A percentile compares a stretch with the other conserved stretches of the same genome.
phyloP scores from a whole-genome alignment of 2,797 vertebrate genomes.

The Hipposideros larvatus region DNA sequence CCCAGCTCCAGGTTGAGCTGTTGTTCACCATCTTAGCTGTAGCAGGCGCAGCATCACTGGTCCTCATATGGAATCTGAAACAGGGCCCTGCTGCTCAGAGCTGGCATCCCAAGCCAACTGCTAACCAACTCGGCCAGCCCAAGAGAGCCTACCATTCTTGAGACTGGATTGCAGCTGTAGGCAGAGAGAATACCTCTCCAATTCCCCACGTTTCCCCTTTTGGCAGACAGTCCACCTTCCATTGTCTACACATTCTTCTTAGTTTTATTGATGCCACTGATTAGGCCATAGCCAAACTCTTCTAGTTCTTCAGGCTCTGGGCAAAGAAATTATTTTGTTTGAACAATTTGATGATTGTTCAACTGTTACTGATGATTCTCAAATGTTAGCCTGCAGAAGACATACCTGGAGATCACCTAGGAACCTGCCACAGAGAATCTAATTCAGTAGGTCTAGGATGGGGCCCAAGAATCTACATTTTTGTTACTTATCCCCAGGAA shows the following conservation, averaged over 20 bases:
- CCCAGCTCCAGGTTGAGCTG: too few species aligned
- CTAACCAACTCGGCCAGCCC: too few species aligned
- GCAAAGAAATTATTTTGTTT: slow-evolving; percentile 32
- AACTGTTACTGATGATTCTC: not conserved
- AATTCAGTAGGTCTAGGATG: not conserved
- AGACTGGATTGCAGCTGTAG: not conserved
- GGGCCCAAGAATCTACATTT: not conserved
- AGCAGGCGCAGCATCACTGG: too few species aligned
- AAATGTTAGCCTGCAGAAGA: slow-evolving; percentile 31
- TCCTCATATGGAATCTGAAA: too few species aligned
- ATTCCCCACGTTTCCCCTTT: not conserved
- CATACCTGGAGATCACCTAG: not conserved
- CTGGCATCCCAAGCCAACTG: too few species aligned
- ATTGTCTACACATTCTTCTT: not conserved
- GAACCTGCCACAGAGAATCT: not conserved
- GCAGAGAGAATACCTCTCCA: not conserved
- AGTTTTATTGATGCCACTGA: not conserved
- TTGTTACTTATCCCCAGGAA: not conserved
- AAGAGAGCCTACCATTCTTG: not conserved
- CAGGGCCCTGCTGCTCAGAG: too few species aligned
- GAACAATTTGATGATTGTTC: not conserved
- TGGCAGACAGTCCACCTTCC: not conserved
- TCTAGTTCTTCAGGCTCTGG: not conserved
- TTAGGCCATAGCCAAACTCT: not conserved
- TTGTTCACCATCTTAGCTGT: too few species aligned